Conservation (phyloP, 1,140 invertebrate species). For the Pinna nobilis region DNA sequence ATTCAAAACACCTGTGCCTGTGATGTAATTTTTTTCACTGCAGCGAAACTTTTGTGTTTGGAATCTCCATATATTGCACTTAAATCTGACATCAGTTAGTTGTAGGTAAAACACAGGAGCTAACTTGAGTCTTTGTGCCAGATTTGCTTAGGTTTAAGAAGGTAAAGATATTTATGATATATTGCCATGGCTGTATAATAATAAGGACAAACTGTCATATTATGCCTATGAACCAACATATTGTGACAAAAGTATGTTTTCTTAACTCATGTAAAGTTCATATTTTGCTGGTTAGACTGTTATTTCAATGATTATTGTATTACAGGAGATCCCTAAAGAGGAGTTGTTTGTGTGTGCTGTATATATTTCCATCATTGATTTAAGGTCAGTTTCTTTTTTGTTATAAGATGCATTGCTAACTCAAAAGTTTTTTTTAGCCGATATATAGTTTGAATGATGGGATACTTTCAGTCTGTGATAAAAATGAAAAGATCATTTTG, state of each 20-base stretch:
- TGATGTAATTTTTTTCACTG: neutral
- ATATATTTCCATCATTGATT: slow-evolving; percentile 48
- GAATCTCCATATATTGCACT: neutral
- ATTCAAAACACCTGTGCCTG: neutral
- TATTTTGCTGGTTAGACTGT: too few relatives aligned
- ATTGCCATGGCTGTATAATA: neutral
- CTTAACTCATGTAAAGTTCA: too few relatives aligned
- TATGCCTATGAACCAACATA: too few relatives aligned
- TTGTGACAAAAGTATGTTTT: too few relatives aligned
- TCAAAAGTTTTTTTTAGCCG: too few relatives aligned
- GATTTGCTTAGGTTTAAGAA: too few relatives aligned
- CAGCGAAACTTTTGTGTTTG: neutral
- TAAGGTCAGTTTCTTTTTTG: slow-evolving; percentile 26
- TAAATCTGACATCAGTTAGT: neutral
- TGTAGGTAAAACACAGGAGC: slow-evolving; percentile 1
- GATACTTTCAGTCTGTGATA: too few relatives aligned
- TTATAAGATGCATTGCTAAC: neutral
- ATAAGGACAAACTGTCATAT: slow-evolving; percentile 15
- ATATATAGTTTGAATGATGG: too few relatives aligned
- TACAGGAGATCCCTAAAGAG: slow-evolving; percentile 31
- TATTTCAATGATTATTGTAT: neutral
- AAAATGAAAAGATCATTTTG: too few relatives aligned
- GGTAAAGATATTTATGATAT: neutral
- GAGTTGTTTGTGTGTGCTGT: slow-evolving; percentile 45
- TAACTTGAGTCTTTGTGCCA: neutral